Conservation (phyloP, 1,140 invertebrate genomes). For the Drosophila tropicalis region DNA sequence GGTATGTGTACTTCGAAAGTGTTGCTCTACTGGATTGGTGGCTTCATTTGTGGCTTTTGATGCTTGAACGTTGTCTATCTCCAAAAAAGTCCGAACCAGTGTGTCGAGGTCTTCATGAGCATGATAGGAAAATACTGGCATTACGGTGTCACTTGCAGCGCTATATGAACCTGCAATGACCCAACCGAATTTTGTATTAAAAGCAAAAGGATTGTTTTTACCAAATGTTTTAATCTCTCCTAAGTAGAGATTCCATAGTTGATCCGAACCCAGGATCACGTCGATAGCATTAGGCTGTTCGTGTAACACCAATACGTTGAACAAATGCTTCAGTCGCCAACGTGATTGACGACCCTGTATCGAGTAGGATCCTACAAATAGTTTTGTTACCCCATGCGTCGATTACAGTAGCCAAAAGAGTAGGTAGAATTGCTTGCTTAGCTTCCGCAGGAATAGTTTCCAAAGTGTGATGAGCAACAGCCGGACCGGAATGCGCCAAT, state of each 20-base stretch:
- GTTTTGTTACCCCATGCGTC: no score
- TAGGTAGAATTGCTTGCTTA: no score
- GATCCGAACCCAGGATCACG: no score
- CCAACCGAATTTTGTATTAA: constrained; percentile 10
- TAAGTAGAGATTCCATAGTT: no score
- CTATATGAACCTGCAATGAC: constrained; percentile 1
- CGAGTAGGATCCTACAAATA: no score
- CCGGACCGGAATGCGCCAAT: no score
- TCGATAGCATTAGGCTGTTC: neutral
- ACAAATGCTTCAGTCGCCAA: neutral
- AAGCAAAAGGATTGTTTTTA: no score
- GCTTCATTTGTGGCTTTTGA: neutral
- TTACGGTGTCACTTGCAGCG: neutral
- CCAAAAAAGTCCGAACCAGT: constrained; percentile 4
- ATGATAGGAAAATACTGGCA: neutral
- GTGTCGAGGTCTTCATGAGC: constrained; percentile 4
- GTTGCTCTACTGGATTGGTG: neutral
- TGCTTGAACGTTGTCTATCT: neutral
- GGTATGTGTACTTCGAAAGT: neutral
- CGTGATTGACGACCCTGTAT: no score
- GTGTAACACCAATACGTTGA: neutral
- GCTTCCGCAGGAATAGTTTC: no score
- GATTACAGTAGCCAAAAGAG: no score
- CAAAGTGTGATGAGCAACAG: no score
- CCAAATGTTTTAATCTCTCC: no score